Percentiles rank a stretch among this genome's conserved stretches.
phyloP scores from a whole-genome alignment of 2,888 invertebrate genomes.

The Drosophila subquinaria region DNA sequence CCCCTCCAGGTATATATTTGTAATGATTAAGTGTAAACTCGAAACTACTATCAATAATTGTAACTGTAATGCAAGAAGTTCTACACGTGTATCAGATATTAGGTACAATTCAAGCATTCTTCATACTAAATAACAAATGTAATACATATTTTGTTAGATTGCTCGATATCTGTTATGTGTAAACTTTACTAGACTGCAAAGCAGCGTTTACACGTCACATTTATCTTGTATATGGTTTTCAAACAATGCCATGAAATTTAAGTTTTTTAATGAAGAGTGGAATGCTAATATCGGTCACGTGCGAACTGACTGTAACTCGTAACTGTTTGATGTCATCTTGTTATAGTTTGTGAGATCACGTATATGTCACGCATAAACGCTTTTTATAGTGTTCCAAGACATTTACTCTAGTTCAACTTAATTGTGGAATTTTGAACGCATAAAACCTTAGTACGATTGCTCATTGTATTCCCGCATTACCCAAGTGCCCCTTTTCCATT shows the following conservation, averaged over 20 bases:
- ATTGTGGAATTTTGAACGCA: background rate
- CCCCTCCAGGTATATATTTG: conserved; percentile 34
- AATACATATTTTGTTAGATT: background rate
- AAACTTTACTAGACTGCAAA: conserved; percentile 20
- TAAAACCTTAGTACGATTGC: background rate
- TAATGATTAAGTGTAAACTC: conserved; percentile 12
- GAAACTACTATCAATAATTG: conserved; percentile 12
- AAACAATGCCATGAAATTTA: conserved; percentile 1
- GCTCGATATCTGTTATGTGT: background rate
- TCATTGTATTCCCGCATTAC: conserved; percentile 8
- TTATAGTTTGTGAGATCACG: background rate
- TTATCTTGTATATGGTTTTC: background rate
- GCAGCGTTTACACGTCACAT: conserved; percentile 17
- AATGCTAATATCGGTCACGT: background rate
- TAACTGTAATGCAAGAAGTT: conserved; percentile 4
- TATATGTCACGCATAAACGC: background rate
- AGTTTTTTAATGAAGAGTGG: background rate
- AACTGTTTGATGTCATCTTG: background rate
- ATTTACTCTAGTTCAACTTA: background rate
- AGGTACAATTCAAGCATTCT: conserved; percentile 9
- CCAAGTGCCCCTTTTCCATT: conserved; percentile 47
- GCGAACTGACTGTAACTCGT: background rate
- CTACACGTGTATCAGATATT: conserved; percentile 4
- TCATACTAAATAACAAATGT: background rate
- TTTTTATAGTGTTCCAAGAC: background rate